Percentiles rank a stretch among this genome's conserved stretches.
Conservation (phyloP, 1,140 invertebrate species). For the Hylaeus volcanicus region DNA sequence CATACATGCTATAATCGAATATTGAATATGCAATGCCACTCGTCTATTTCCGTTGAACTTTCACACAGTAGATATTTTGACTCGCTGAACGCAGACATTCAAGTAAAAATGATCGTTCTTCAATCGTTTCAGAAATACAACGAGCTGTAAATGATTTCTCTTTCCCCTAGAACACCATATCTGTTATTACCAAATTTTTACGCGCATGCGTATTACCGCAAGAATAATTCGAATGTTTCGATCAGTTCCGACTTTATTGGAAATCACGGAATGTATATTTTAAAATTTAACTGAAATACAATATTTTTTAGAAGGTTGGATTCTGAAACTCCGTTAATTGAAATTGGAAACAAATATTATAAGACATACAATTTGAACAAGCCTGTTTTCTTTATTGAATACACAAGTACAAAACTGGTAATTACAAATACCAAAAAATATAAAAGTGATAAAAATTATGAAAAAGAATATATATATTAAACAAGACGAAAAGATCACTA, state of each 20-base stretch:
- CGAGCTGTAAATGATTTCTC: background rate
- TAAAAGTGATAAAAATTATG: too few species aligned
- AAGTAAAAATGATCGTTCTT: background rate
- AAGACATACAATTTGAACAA: too few species aligned
- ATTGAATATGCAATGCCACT: background rate
- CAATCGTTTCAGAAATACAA: background rate
- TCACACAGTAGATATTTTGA: background rate
- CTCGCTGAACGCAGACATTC: background rate
- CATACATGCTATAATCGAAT: background rate
- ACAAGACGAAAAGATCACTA: too few species aligned
- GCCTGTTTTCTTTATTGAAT: too few species aligned
- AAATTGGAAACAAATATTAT: too few species aligned
- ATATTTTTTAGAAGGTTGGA: too few species aligned
- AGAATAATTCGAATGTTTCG: background rate
- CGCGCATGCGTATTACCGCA: constrained; percentile 2
- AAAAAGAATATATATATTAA: too few species aligned
- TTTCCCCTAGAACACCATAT: constrained; percentile 5
- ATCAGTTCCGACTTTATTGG: background rate
- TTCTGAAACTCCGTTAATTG: background rate
- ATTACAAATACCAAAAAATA: too few species aligned
- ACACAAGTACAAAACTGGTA: too few species aligned
- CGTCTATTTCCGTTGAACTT: background rate
- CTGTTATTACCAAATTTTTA: constrained; percentile 8
- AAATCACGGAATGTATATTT: background rate
- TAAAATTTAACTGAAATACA: background rate